Conservation (phyloP, 92 coral and sea anemone genomes). For the Blastomussa wellsi region DNA sequence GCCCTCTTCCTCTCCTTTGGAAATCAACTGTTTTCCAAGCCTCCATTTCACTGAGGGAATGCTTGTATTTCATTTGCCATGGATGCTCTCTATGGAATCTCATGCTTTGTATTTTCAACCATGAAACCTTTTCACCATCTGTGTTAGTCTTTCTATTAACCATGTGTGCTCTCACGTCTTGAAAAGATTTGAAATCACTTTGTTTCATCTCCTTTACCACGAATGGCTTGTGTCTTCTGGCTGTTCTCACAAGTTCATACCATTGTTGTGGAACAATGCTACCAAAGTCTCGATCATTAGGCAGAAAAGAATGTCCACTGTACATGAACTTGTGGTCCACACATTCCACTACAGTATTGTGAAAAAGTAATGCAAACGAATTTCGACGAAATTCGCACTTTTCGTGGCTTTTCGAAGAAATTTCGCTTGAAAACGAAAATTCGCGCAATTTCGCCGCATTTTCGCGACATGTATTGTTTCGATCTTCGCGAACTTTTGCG, state of each 20-base stretch:
- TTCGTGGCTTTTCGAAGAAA: too few relatives aligned
- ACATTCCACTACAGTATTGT: too few relatives aligned
- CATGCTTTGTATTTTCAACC: slow-evolving; percentile 50
- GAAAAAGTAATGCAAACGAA: too few relatives aligned
- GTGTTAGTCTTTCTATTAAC: slow-evolving; percentile 49
- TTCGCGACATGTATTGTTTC: too few relatives aligned
- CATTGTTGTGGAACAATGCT: slow-evolving; percentile 46
- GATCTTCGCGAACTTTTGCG: too few relatives aligned
- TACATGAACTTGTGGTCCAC: slow-evolving; percentile 46
- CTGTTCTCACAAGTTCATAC: slow-evolving; percentile 50
- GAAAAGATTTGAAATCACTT: slow-evolving; percentile 46
- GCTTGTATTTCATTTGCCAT: slow-evolving; percentile 52
- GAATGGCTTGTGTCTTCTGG: slow-evolving; percentile 48
- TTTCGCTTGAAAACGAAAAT: too few relatives aligned
- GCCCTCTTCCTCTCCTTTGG: slow-evolving; percentile 47
- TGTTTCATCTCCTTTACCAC: slow-evolving; percentile 54
- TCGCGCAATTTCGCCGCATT: too few relatives aligned
- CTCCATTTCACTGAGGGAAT: slow-evolving; percentile 47
- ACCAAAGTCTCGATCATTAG: slow-evolving; percentile 47
- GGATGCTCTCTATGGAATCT: slow-evolving; percentile 34
- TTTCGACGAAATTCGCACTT: too few relatives aligned
- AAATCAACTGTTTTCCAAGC: slow-evolving; percentile 53
- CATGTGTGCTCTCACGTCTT: slow-evolving; percentile 38
- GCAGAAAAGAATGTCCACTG: slow-evolving; percentile 51
- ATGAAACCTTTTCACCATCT: slow-evolving; percentile 46